Conservation (phyloP, 2,888 invertebrate genomes). For the Dermolepida albohirtum region DNA sequence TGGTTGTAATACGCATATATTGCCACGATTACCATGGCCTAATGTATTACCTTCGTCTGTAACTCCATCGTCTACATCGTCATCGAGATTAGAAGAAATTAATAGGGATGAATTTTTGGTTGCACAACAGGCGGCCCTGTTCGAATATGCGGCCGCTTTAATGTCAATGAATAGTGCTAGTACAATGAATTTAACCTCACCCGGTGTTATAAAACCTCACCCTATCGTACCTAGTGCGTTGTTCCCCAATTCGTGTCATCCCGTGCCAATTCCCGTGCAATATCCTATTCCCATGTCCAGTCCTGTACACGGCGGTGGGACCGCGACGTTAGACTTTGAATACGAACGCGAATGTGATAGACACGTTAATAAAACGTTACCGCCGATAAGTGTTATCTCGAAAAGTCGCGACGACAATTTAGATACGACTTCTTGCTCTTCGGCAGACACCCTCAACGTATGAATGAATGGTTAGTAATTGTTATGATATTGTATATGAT, state of each 20-base stretch:
- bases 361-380: slow-evolving; percentile 48
- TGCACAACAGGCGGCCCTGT: slow-evolving; percentile 54
- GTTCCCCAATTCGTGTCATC: slow-evolving; percentile 53
- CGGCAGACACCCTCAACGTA: slow-evolving; percentile 50
- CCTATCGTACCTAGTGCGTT: slow-evolving; percentile 54
- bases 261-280: slow-evolving; percentile 55
- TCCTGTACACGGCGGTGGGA: slow-evolving; percentile 47
- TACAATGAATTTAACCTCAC: slow-evolving; percentile 47
- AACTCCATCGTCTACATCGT: slow-evolving; percentile 12
- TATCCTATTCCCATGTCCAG: slow-evolving; percentile 51
- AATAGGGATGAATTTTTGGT: slow-evolving; percentile 54
- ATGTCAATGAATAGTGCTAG: slow-evolving; percentile 53
- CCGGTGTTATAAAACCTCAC: slow-evolving; percentile 54
- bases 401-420: slow-evolving; percentile 49
- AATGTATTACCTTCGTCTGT: slow-evolving; percentile 47
- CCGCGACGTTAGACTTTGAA: slow-evolving; percentile 48
- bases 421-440: slow-evolving; percentile 50
- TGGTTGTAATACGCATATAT: slow-evolving; percentile 45
- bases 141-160: slow-evolving; percentile 55
- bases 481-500: slow-evolving; percentile 42
- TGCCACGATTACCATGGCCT: slow-evolving; percentile 50
- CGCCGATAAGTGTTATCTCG: slow-evolving; percentile 52
- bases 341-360: slow-evolving; percentile 53
- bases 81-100: slow-evolving; percentile 47
- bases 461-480: slow-evolving; percentile 50